These are phyloP conservation scores for Monomorium pharaonis DNA, from an alignment of 1,140 invertebrate genomes.

Conservation along the genomic window DNA sequence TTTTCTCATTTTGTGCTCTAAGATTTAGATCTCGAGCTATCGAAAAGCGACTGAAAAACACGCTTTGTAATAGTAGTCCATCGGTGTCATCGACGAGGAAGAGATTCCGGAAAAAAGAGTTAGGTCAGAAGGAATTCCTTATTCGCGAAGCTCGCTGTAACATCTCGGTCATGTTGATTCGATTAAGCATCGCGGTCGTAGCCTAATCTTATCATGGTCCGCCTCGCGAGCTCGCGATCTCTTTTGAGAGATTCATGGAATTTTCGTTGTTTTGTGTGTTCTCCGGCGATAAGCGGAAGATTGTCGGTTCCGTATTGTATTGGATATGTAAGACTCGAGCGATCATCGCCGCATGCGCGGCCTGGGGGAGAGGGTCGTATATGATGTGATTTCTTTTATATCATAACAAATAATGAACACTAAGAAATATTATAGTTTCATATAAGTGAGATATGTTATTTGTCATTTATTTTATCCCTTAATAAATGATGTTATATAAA, in stretches of 20 bases:
- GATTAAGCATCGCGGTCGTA: constrained; percentile 81
- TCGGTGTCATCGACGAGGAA: constrained; percentile 5
- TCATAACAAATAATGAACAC: constrained; percentile 85
- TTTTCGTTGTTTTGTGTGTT: neutral
- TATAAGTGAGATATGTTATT: constrained; percentile 86
- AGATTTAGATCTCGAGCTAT: constrained; percentile 7
- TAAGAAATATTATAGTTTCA: constrained; percentile 86
- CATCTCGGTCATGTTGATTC: constrained; percentile 76
- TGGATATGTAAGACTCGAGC: constrained; percentile 48
- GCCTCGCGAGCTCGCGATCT: constrained; percentile 19
- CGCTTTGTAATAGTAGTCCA: neutral
- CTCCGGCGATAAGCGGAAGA: neutral
- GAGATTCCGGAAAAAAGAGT: constrained; percentile 13
- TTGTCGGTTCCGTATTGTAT: constrained; percentile 6
- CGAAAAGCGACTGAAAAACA: neutral
- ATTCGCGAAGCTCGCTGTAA: constrained; percentile 21
- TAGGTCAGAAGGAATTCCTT: constrained; percentile 26
- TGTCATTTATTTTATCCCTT: constrained; percentile 86
- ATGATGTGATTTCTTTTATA: constrained; percentile 86
- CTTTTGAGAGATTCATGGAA: neutral
- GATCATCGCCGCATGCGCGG: constrained; percentile 72
- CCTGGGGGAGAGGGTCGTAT: constrained; percentile 78
- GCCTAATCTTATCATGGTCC: constrained; percentile 79
- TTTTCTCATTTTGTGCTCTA: constrained; percentile 6
- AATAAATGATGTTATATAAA: constrained; percentile 86